Base-by-base conservation (phyloP, 2,113 vertebrate genomes). In the Planiliza haematocheilus region DNA sequence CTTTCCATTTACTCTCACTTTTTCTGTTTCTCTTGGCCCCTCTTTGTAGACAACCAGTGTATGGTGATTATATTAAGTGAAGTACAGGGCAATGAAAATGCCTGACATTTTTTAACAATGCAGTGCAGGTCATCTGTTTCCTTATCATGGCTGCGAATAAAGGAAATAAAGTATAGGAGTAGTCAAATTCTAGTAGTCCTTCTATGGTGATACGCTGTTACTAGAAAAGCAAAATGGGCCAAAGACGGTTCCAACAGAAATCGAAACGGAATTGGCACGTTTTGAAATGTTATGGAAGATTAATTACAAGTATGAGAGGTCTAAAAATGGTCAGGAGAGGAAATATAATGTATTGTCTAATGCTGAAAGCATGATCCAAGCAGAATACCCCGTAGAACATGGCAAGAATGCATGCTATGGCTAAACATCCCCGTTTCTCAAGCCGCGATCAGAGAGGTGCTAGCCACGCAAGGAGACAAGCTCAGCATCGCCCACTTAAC, bases 341-440 rank as follows among this genome's bases (percentile, higher is more conserved):
- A 79, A 78, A 60, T 72, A 13, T 30, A 34, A 30, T 69, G 20
- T 42, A 59, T 51, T 18, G 43, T 68, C 72, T 66, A 82, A 84
- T n/a, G 13, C 53, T 56, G 66, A 63, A 75, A 69, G 61, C 55
- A 58, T 88, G 77, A 88, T 79, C 81, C 48, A 1, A 41, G 42
- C 70, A 43, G 64, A 88, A 88, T 75, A 53, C 72, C 63, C 61
- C 10, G 53, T 18, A 24, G 70, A 87, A 83, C 86, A 86, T 73
- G 69, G 53, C 74, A 90, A 75, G 89, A 92, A 93, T 93, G 90
- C n/a, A 24, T 4, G 64, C 89, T 78, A 88, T 90, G 87, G 79
- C 86, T 91, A 92, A 93, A 93, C 91, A 91, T 60, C 36, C 38
- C 39, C 10, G 24, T 85, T 83, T 84, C 74, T 88, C 82, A 80